A percentile compares a stretch with the other conserved stretches of the same genome.
These are phyloP conservation scores for Pseudomyrmex cubaensis DNA, from an alignment of 1,140 invertebrate genomes.

Conservation along the genomic window DNA sequence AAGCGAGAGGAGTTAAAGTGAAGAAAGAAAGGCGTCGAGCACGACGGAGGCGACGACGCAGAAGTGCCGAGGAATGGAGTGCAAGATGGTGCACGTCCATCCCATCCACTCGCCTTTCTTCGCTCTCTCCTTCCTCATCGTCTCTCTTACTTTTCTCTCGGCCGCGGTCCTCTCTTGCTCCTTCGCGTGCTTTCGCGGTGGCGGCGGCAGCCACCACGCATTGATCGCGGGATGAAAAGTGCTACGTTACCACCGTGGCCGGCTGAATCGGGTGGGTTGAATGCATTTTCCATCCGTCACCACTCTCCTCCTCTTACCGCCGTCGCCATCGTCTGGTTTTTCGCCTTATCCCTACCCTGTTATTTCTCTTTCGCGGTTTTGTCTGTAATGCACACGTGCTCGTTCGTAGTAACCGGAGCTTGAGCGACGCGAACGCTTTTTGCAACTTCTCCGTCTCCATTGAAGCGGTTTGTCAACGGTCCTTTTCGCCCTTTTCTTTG, in stretches of 20 bases:
- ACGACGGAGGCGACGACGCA: conserved; percentile 64
- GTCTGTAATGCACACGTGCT: conserved; percentile 15
- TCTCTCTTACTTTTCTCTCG: not conserved
- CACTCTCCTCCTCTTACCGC: not conserved
- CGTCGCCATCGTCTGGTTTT: conserved; percentile 2
- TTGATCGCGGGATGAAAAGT: conserved; percentile 58
- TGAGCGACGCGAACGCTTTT: not conserved
- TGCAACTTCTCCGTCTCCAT: not conserved
- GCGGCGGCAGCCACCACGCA: conserved; percentile 13
- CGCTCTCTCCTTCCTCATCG: not conserved
- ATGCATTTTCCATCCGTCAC: conserved; percentile 50
- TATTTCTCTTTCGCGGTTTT: conserved; percentile 6
- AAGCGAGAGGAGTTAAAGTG: conserved; percentile 11
- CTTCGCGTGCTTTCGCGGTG: conserved; percentile 23
- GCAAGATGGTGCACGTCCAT: conserved; percentile 68
- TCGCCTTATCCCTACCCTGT: not conserved
- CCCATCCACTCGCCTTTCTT: conserved; percentile 55
- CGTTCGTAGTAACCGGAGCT: not conserved
- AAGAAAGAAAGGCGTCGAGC: conserved; percentile 62
- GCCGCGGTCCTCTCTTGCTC: conserved; percentile 3
- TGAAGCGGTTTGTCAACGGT: conserved; percentile 10
- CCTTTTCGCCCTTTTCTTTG: conserved; percentile 43
- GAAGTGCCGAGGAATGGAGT: conserved; percentile 70
- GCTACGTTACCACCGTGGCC: conserved; percentile 49
- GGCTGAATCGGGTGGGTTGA: conserved; percentile 44